A percentile compares a stretch with the other conserved stretches of the same genome.
Evolutionary conservation across 1,140 invertebrate species (phyloP).

Genomic region (Vanessa tameamea): DNA sequence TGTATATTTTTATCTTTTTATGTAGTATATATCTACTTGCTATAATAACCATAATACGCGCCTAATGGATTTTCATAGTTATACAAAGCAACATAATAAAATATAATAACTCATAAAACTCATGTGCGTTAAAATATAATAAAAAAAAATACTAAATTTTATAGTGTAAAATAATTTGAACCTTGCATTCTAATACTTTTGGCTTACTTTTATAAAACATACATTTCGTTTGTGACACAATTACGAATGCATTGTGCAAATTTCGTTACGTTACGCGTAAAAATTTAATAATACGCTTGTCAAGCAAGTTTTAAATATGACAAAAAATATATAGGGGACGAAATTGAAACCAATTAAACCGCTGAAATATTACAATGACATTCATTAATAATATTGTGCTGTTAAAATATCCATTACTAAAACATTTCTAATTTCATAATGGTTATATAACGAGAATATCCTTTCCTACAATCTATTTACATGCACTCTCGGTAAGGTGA

Average conservation of each 20-base stretch:
- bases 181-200: not conserved
- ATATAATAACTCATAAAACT: too few relatives aligned
- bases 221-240: constrained; percentile 14
- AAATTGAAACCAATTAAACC: not conserved
- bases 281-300: constrained; percentile 36
- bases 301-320: constrained; percentile 18
- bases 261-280: constrained; percentile 24
- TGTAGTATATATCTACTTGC: too few relatives aligned
- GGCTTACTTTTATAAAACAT: not conserved
- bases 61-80: constrained; percentile 8
- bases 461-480: too few relatives aligned
- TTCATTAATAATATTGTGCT: too few relatives aligned
- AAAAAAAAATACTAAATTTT: not conserved
- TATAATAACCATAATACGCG: not conserved
- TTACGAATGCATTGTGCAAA: constrained; percentile 29
- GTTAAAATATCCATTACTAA: too few relatives aligned
- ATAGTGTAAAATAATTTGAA: not conserved
- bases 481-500: too few relatives aligned
- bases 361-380: too few relatives aligned
- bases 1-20: too few relatives aligned
- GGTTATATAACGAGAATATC: too few relatives aligned
- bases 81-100: not conserved
- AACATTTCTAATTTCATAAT: too few relatives aligned
- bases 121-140: not conserved
- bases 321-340: constrained; percentile 9